These are phyloP conservation scores for Trachelipus rathkii DNA, from an alignment of 1,140 invertebrate species.

Conservation along the genomic window DNA sequence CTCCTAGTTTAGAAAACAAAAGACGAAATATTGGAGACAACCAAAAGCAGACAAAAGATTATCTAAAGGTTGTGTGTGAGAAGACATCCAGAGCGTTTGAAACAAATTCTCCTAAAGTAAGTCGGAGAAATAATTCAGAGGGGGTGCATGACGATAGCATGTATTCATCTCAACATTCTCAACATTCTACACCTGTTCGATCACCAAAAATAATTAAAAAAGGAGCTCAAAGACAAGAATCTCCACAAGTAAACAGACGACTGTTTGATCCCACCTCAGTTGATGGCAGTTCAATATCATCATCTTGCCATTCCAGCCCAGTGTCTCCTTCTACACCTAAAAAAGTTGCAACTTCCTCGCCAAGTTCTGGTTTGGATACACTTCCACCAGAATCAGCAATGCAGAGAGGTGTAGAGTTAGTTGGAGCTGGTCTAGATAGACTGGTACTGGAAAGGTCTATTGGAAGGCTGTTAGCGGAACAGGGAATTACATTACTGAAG, in stretches of 20 bases:
- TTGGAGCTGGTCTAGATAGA: conserved; percentile 51
- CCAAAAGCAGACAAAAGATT: not conserved
- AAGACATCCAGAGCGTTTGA: conserved; percentile 24
- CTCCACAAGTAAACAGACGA: conserved; percentile 48
- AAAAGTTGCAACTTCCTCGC: conserved; percentile 32
- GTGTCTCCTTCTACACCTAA: conserved; percentile 32
- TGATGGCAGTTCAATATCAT: conserved; percentile 34
- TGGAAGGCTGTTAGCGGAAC: conserved; percentile 54
- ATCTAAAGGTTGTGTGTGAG: not conserved
- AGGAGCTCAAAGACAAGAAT: conserved; percentile 51
- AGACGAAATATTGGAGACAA: not conserved
- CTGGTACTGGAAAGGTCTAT: conserved; percentile 60
- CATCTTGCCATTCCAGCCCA: conserved; percentile 37
- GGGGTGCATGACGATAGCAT: conserved; percentile 25
- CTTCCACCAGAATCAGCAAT: conserved; percentile 14
- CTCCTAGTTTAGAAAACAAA: not conserved
- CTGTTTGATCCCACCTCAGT: conserved; percentile 21
- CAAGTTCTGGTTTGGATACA: conserved; percentile 29
- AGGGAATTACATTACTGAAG: conserved; percentile 50
- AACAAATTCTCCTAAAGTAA: conserved; percentile 30
- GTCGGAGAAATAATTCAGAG: conserved; percentile 25
- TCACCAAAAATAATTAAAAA: conserved; percentile 59
- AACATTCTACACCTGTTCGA: conserved; percentile 47
- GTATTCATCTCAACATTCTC: conserved; percentile 11
- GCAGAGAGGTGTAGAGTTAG: conserved; percentile 47